Conservation (phyloP, 1,140 invertebrate genomes). For the Portunus trituberculatus region DNA sequence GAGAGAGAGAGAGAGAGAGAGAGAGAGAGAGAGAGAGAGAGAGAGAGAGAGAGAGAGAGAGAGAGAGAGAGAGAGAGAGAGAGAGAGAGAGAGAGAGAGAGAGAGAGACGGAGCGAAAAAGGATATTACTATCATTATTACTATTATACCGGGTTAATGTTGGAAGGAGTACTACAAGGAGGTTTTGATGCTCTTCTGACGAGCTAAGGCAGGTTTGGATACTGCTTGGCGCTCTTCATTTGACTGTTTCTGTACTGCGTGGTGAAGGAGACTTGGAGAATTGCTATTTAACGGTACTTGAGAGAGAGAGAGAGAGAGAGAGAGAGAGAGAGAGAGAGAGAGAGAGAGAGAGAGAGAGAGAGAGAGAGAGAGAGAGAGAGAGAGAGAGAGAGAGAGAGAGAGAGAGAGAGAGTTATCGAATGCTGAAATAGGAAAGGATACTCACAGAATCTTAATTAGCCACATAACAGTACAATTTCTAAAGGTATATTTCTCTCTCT, state of each 20-base stretch:
- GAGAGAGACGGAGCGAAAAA: neutral
- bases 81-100: no score
- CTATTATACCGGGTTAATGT: neutral
- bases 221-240: conserved; percentile 50
- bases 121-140: neutral
- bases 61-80: no score
- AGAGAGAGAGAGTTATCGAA: neutral
- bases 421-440: neutral
- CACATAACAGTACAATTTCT: neutral
- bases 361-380: conserved; percentile 41
- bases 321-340: conserved; percentile 40
- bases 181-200: conserved; percentile 63
- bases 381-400: conserved; percentile 40
- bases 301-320: conserved; percentile 39
- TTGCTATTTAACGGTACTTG: conserved; percentile 67
- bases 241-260: conserved; percentile 59
- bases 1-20: neutral
- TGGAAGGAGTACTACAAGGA: conserved; percentile 52
- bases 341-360: conserved; percentile 45
- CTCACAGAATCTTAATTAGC: neutral
- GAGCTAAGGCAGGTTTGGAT: conserved; percentile 39
- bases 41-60: neutral
- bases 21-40: neutral
- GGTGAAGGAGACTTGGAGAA: conserved; percentile 46
- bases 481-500: conserved; percentile 6